Conservation (phyloP, 2,888 invertebrate genomes). For the Pristionchus mayeri region DNA sequence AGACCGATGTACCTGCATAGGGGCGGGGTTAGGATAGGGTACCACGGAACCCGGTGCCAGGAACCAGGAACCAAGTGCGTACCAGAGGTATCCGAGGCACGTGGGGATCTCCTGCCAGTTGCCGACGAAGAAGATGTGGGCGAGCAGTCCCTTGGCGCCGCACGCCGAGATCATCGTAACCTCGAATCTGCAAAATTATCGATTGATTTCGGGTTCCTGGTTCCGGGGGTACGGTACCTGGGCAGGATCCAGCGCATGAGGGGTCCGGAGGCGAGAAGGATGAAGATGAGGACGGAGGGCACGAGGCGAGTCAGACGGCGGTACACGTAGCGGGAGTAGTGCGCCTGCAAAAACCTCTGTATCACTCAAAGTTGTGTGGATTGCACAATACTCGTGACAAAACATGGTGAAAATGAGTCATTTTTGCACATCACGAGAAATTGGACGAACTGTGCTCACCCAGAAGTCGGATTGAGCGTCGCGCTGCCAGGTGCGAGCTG, state of each 20-base stretch:
- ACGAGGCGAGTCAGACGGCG: slow-evolving; percentile 68
- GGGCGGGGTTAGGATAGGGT: background rate
- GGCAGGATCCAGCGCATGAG: slow-evolving; percentile 64
- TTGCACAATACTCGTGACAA: too few species aligned
- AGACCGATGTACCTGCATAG: slow-evolving; percentile 66
- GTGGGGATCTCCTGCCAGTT: slow-evolving; percentile 73
- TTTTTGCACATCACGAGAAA: background rate
- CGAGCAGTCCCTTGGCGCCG: slow-evolving; percentile 63
- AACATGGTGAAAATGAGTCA: too few species aligned
- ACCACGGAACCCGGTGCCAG: background rate
- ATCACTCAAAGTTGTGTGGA: too few species aligned
- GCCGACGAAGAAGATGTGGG: slow-evolving; percentile 69
- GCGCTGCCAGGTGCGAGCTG: slow-evolving; percentile 71
- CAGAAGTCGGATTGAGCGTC: slow-evolving; percentile 51
- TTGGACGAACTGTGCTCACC: background rate
- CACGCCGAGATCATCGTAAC: slow-evolving; percentile 71
- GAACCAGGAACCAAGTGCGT: background rate
- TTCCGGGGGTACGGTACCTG: slow-evolving; percentile 51
- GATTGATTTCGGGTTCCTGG: background rate
- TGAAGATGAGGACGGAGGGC: slow-evolving; percentile 69
- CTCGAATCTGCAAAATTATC: slow-evolving; percentile 58
- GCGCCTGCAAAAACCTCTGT: slow-evolving; percentile 61
- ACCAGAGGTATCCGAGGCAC: slow-evolving; percentile 74
- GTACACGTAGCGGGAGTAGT: slow-evolving; percentile 66
- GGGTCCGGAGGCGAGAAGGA: slow-evolving; percentile 70